Evolutionary conservation across 2,113 vertebrate species (phyloP), one percentile per base, ranked within the genome.

Genomic region (Oncorhynchus keta): DNA sequence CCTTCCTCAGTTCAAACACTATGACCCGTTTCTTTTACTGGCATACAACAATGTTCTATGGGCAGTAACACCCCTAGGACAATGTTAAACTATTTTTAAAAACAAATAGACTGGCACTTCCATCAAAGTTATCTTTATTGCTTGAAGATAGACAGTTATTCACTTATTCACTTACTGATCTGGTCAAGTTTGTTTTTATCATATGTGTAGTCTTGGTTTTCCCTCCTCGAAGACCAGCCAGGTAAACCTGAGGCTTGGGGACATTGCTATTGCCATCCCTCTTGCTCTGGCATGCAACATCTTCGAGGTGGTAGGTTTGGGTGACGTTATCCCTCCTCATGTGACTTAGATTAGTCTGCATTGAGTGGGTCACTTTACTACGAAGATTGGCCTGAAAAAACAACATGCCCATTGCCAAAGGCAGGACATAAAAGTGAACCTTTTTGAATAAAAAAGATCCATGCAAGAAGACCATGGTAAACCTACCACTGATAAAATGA

Each of bases 301-400:
- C 75, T 71, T 92, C 96, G 1, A 80, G 81, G 24, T 84, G 81
- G 84, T 95, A 99, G 0, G 94, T 95, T 76, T 99, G 98, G 26
- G 92, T 92, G 79, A 0, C 72, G 61, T 93, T 97, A 1, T 97
- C 94, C 84, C 96, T 92, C 83, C 95, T 95, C 95, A 96, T 93
- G 72, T 97, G 95, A 86, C 97, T 99, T 80, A 95, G 85, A 28
- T 96, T 79, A 2, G 97, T 98, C 88, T 99, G 98, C 59, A 90
- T 70, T 0, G 95, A 93, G 3, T 85, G 94, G 1, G 97, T 99
- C 35, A 93, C 83, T 88, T 91, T 97, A 76, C 83, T 89, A 6
- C 86, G 93, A 74, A 99, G 83, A 84, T 97, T 95, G 39, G 96
- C 95, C 98, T 99, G 55, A 62, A 61, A 76, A 35, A 26, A 74